Conservation (phyloP, 2,113 vertebrate genomes). For the Tor tambroides region DNA sequence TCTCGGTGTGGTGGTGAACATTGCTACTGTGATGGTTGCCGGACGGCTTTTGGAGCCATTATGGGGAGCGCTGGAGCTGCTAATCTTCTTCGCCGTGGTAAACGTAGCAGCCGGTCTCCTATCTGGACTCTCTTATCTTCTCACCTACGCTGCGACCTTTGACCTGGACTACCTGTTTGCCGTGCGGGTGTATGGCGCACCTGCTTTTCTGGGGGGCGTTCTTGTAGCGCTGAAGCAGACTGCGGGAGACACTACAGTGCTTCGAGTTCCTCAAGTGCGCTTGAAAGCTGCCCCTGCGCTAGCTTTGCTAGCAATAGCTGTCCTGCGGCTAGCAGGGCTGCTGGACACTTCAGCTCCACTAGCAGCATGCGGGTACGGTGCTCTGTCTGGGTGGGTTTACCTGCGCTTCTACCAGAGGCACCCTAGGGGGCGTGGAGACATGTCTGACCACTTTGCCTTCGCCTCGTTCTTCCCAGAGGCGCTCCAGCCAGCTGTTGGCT, state of each 20-base stretch:
- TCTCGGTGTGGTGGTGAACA: conserved; percentile 83
- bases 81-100: conserved; percentile 93
- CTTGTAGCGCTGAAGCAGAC: conserved; percentile 97
- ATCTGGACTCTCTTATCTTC: conserved; percentile 87
- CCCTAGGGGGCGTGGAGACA: conserved; percentile 94
- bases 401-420: conserved; percentile 98
- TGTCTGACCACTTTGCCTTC: conserved; percentile 98
- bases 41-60: conserved; percentile 93
- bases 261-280: conserved; percentile 90
- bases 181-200: conserved; percentile 83
- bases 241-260: conserved; percentile 90
- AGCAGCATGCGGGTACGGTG: conserved; percentile 89
- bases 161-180: conserved; percentile 88
- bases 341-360: conserved; percentile 81
- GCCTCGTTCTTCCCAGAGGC: conserved; percentile 97
- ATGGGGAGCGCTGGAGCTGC: conserved; percentile 95
- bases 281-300: conserved; percentile 90
- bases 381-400: conserved; percentile 94
- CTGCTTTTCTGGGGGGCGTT: conserved; percentile 90
- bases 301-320: conserved; percentile 80
- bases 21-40: conserved; percentile 85
- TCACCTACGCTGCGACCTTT: conserved; percentile 92
- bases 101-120: conserved; percentile 90
- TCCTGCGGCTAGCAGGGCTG: conserved; percentile 84
- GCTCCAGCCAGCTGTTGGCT: conserved; percentile 87